These are phyloP conservation scores for Brachymystax lenok DNA, from an alignment of 2,797 vertebrate species.

Conservation along the genomic window DNA sequence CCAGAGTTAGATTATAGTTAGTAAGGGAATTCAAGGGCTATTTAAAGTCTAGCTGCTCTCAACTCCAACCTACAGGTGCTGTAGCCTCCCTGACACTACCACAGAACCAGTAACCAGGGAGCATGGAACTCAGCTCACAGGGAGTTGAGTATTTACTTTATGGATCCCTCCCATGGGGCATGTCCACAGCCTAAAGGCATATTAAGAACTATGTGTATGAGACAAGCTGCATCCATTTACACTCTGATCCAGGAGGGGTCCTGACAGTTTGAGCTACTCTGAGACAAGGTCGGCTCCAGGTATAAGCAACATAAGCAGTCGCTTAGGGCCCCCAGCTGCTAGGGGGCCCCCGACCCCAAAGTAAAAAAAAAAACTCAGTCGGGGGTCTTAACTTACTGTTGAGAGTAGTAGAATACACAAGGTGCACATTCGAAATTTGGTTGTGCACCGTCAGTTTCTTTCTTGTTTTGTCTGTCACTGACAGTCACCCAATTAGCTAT, in stretches of 20 bases:
- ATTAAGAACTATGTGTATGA: neutral
- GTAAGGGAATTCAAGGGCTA: neutral
- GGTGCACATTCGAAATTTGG: no score
- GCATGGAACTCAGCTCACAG: neutral
- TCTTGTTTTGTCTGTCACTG: no score
- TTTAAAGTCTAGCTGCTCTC: neutral
- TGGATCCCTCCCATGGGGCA: neutral
- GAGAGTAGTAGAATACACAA: no score
- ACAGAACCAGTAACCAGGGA: neutral
- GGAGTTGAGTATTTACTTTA: neutral
- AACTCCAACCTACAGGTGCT: neutral
- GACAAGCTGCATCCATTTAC: slow-evolving; percentile 23
- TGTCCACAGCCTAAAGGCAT: neutral
- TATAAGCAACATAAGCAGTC: slow-evolving; percentile 25
- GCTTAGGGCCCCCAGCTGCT: no score
- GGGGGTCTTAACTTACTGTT: no score
- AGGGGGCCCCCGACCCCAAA: no score
- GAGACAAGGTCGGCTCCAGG: slow-evolving; percentile 28
- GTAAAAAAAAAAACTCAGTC: no score
- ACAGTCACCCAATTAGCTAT: no score
- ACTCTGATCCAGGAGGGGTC: slow-evolving; percentile 40
- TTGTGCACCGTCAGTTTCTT: no score
- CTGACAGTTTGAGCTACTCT: slow-evolving; percentile 53
- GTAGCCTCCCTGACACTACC: neutral
- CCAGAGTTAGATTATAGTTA: neutral